Conservation (phyloP, 2,888 invertebrate genomes). For the Agrypnus murinus region DNA sequence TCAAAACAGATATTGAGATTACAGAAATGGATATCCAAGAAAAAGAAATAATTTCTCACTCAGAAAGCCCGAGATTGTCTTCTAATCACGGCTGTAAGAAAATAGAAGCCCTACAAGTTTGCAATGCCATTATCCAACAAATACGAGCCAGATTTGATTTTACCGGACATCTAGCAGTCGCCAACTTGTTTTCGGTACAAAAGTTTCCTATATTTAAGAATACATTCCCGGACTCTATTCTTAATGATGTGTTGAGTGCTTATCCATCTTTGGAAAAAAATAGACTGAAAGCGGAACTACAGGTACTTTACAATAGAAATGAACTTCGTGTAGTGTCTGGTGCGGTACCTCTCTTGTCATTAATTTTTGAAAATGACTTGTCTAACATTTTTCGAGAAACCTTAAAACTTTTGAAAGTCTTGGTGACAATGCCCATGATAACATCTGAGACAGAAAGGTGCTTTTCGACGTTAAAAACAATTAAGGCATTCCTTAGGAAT, state of each 20-base stretch:
- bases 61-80: not conserved
- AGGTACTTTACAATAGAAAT: not conserved
- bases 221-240: not conserved
- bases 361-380: not conserved
- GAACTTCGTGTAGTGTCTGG: not conserved
- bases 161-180: slow-evolving; percentile 5
- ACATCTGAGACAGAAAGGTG: slow-evolving; percentile 16
- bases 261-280: not conserved
- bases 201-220: not conserved
- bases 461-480: slow-evolving; percentile 14
- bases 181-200: not conserved
- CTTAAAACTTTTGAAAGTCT: not conserved
- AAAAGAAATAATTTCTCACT: not conserved
- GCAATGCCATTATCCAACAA: slow-evolving; percentile 1
- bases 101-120: slow-evolving; percentile 1
- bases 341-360: not conserved
- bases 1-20: not conserved
- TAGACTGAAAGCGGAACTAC: not conserved
- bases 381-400: not conserved
- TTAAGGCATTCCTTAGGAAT: slow-evolving; percentile 4
- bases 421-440: slow-evolving; percentile 6
- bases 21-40: not conserved
- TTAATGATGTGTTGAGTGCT: not conserved
- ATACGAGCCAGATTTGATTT: slow-evolving; percentile 10
- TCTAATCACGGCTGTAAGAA: not conserved